These are phyloP conservation scores for Sandelia bainsii DNA, from an alignment of 2,797 vertebrate genomes.

Conservation along the genomic window DNA sequence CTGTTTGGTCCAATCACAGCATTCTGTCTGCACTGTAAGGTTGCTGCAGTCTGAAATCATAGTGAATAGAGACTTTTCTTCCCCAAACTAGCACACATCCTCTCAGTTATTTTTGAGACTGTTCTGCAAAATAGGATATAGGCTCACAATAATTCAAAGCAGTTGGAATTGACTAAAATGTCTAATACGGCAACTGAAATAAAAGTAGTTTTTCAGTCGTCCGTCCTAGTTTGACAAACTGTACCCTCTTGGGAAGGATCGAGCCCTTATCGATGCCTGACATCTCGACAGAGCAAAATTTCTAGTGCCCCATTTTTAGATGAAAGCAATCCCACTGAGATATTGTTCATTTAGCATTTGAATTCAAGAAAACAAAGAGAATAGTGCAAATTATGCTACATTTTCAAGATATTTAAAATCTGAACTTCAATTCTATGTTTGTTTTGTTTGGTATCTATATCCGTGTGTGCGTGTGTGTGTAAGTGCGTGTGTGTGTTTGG, in stretches of 20 bases:
- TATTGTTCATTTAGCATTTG: slow-evolving; percentile 36
- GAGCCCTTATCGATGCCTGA: slow-evolving; percentile 45
- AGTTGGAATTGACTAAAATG: slow-evolving; percentile 56
- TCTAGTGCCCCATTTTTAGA: slow-evolving; percentile 54
- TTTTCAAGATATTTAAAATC: slow-evolving; percentile 19
- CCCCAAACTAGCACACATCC: slow-evolving; percentile 9
- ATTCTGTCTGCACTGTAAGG: not conserved
- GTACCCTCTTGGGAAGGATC: slow-evolving; percentile 52
- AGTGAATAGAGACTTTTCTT: not conserved
- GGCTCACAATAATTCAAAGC: slow-evolving; percentile 29
- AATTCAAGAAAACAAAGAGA: slow-evolving; percentile 41
- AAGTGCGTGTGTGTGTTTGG: not conserved
- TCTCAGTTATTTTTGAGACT: not conserved
- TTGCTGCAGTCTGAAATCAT: not conserved
- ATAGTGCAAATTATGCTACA: slow-evolving; percentile 30
- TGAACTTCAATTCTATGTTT: slow-evolving; percentile 25
- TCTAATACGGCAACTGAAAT: slow-evolving; percentile 57
- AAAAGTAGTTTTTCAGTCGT: slow-evolving; percentile 38
- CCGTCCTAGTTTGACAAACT: slow-evolving; percentile 46
- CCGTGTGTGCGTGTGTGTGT: not conserved
- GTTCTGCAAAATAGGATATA: slow-evolving; percentile 19
- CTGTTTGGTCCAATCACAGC: not conserved
- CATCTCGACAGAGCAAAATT: slow-evolving; percentile 28
- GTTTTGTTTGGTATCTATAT: not conserved
- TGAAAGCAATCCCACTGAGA: slow-evolving; percentile 55